Evolutionary conservation across 2,113 vertebrate species (phyloP).

Genomic region (Zosterops borbonicus): DNA sequence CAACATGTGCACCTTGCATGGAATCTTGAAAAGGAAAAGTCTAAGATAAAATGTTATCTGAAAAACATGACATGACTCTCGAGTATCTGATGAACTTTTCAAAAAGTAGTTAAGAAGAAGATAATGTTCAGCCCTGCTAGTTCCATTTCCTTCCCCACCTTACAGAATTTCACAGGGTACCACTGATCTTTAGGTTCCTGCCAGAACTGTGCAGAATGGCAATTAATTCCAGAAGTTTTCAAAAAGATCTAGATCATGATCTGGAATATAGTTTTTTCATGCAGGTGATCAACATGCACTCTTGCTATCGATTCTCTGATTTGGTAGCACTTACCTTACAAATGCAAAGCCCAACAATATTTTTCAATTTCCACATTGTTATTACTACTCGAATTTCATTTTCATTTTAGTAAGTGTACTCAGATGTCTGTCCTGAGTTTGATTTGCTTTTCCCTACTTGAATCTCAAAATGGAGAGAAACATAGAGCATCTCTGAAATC

Average conservation of each 20-base stretch:
- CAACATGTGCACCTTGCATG: background rate
- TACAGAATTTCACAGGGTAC: background rate
- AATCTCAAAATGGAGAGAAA: background rate
- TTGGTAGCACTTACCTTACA: background rate
- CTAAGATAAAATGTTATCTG: background rate
- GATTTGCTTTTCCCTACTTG: background rate
- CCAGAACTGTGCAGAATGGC: background rate
- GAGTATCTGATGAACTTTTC: background rate
- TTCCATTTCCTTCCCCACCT: background rate
- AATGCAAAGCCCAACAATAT: background rate
- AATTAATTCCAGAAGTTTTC: background rate
- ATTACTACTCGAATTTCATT: background rate
- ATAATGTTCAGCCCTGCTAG: background rate
- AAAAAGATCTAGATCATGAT: background rate
- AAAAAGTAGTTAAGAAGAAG: background rate
- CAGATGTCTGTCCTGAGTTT: background rate
- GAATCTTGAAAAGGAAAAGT: background rate
- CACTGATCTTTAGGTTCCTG: background rate
- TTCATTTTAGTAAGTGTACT: background rate
- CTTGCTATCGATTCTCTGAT: background rate
- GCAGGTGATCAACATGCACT: background rate
- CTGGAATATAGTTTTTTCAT: background rate
- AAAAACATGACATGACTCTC: background rate
- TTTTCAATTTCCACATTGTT: background rate
- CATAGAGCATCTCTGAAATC: background rate